These are phyloP conservation scores for Hystrix brachyura DNA, from an alignment of 2,113 vertebrate species.

Conservation along the genomic window DNA sequence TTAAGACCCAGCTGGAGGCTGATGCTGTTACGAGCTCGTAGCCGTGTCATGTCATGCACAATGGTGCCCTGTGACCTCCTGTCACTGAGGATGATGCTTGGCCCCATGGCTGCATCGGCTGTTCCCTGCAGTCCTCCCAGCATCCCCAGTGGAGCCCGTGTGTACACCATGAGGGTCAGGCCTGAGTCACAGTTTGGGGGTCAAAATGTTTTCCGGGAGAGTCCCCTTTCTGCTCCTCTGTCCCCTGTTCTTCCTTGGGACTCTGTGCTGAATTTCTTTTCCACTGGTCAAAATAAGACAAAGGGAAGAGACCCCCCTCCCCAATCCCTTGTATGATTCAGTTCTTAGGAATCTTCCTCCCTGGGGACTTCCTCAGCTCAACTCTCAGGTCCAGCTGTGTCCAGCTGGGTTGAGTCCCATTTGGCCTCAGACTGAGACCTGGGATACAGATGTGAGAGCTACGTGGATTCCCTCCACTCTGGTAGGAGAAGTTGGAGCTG, in stretches of 20 bases:
- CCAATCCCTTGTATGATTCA: background rate
- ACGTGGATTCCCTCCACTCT: background rate
- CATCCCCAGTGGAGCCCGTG: accelerated
- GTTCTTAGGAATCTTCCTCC: background rate
- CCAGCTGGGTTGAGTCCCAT: background rate
- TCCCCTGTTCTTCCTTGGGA: background rate
- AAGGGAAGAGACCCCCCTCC: background rate
- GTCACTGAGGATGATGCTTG: accelerated
- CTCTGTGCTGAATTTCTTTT: background rate
- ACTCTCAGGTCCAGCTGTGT: background rate
- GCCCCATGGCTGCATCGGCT: too few relatives aligned
- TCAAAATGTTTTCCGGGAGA: background rate
- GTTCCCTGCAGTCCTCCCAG: too few relatives aligned
- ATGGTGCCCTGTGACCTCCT: accelerated
- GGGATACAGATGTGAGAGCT: background rate
- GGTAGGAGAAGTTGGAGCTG: background rate
- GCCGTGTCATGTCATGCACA: accelerated
- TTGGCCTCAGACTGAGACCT: background rate
- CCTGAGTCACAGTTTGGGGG: background rate
- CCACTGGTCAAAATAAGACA: background rate
- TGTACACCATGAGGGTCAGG: background rate
- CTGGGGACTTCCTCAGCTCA: background rate
- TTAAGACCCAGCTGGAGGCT: background rate
- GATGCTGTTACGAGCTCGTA: accelerated
- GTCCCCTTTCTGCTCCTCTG: background rate